Evolutionary conservation across 2,888 invertebrate species (phyloP), one percentile per base, ranked within the genome.

Genomic region (Hydroisotoma schaefferi): DNA sequence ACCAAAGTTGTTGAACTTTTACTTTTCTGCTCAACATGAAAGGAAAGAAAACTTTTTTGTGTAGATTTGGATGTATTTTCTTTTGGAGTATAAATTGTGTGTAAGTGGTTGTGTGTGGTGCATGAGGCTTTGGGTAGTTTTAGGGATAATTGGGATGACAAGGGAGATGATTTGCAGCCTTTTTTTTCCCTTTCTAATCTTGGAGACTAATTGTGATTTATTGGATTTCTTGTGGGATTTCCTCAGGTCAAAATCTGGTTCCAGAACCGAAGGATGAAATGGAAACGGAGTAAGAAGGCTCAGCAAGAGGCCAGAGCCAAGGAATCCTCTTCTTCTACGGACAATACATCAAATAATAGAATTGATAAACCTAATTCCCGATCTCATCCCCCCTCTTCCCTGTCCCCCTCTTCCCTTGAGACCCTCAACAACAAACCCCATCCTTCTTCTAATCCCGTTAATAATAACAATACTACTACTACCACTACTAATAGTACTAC

Each of bases 231-330:
- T 12, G 6, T 47, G 38, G 27, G 29, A 40, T 62, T 15, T 2
- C 22, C 52, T 1, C 83, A 94, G 90, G 94, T 94, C 66, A 94
- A 94, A 83, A 94, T 95, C 74, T 95, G 94, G 97, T 98, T 98
- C 79, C 97, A 98, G 83, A 97, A 97, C 78, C 84, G 97, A 52
- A 85, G 97, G 73, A 97, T 97, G 97, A 97, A 97, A 77, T 95
- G 95, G 94, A 98, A 98, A 77, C 82, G 98, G 12, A 94, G 94
- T 68, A 95, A 95, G 82, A 95, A 95, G 75, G 92, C 93, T 0
- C 92, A 92, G 76, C 90, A 90, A 71, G 92, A 92, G 78, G 86
- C 90, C 15, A 75, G 76, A 58, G 69, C 72, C 8, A 75, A 75
- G 54, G 74, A 73, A n/a, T n/a, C n/a, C n/a, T n/a, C n/a, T 27